Percentiles rank a stretch among this genome's conserved stretches.
These are phyloP conservation scores for Anabas testudineus DNA, from an alignment of 2,797 vertebrate genomes.

Conservation along the genomic window DNA sequence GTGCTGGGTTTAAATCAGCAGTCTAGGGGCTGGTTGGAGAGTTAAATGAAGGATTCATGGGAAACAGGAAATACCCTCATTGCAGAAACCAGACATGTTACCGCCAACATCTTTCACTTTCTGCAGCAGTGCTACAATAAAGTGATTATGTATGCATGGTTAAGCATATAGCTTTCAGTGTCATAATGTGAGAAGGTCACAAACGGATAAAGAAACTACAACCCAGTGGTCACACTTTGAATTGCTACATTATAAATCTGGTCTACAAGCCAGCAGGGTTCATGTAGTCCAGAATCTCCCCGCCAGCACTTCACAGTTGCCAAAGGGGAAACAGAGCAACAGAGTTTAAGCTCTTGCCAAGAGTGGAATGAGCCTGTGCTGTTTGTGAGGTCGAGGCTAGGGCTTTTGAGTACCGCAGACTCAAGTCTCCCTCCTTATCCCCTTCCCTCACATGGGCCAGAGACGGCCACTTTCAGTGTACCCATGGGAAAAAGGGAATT, in stretches of 20 bases:
- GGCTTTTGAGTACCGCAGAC: constrained; percentile 82
- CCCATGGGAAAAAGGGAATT: constrained; percentile 87
- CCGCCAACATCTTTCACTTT: constrained; percentile 48
- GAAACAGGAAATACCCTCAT: constrained; percentile 67
- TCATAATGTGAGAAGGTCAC: constrained; percentile 48
- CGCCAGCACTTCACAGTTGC: constrained; percentile 66
- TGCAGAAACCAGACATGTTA: constrained; percentile 41
- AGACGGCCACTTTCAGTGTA: constrained; percentile 86
- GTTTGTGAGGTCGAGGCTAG: constrained; percentile 78
- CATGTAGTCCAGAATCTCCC: constrained; percentile 73
- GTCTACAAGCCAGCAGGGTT: constrained; percentile 70
- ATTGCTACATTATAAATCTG: constrained; percentile 73
- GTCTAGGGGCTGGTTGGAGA: constrained; percentile 34
- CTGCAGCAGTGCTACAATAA: constrained; percentile 44
- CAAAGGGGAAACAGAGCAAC: constrained; percentile 73
- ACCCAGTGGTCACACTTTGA: constrained; percentile 58
- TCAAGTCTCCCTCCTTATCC: constrained; percentile 83
- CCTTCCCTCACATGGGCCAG: constrained; percentile 79
- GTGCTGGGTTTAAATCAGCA: constrained; percentile 21
- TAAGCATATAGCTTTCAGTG: constrained; percentile 31
- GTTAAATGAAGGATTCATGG: constrained; percentile 56
- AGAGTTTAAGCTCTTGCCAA: constrained; percentile 81
- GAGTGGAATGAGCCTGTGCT: constrained; percentile 68
- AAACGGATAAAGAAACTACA: constrained; percentile 61
- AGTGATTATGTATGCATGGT: constrained; percentile 46